Evolutionary conservation across 2,113 vertebrate species (phyloP), one percentile per base, ranked within the genome.

Genomic region (Terrapene triunguis): DNA sequence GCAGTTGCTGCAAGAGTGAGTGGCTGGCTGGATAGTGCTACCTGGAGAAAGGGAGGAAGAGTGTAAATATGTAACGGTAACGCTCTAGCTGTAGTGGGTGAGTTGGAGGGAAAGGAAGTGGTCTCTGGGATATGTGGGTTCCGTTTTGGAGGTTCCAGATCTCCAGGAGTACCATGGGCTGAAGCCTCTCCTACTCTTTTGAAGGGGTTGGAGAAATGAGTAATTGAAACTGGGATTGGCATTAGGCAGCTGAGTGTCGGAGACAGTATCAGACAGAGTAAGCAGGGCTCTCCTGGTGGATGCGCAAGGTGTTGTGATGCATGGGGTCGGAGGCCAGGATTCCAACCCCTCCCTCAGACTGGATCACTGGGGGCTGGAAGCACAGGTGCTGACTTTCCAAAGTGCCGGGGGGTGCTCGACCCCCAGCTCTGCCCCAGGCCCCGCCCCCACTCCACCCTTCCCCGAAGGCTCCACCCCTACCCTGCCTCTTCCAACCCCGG

Each of bases 311-410:
- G 82, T 29, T 55, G 4, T 14, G 69, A 38, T 80, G 22, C 0
- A 3, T 84, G 44, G 93, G n/a, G 24, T 10, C 44, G 24, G n/a
- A 94, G 44, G 51, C 72, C 87, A 83, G 69, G 90, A 72, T 80
- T 38, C 87, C 72, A 2, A 2, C 55, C 51, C 35, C 86, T 82
- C n/a, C 3, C 0, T 0, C 38, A 4, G n/a, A 32, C 44, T 69
- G n/a, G 90, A 48, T 19, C 32, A 4, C 0, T 84, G 85, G 35
- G 48, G 24, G 54, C 11, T 72, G 81, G 80, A 89, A 83, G 35
- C 54, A 17, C 53, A 54, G 19, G 19, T 54, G 21, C 53, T 1
- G 21, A 54, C 53, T 54, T 21, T 21, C 51, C 51, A 53, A 53
- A 53, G 51, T 53, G 51, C 19, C 19, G 51, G 19, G 19, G 51